Evolutionary conservation across 1,140 invertebrate genomes (phyloP), one percentile per base, ranked within the genome.

Genomic region (Bombus affinis): DNA sequence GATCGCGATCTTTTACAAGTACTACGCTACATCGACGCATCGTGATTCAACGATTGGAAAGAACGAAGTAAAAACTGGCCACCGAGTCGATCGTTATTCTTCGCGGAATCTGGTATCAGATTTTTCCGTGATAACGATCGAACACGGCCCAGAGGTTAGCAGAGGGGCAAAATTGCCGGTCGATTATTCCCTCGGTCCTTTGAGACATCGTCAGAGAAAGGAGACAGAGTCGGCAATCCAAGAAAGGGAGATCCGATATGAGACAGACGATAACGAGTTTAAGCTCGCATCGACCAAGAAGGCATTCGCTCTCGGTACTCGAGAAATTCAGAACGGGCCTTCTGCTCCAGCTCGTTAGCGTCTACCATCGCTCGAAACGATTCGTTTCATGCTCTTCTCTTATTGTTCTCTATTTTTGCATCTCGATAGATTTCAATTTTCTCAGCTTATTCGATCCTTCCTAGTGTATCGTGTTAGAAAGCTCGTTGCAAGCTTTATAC

Each of bases 251-350:
- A 83, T 65, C 53, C 81, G 81, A 83, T 83, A 83, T 47, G 72
- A 83, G 72, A 83, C 72, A 75, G 81, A 76, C 42, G 81, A 53
- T 76, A 83, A 83, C 72, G 81, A 83, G 81, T 83, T 83, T 83
- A 76, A 75, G 42, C 47, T 76, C 57, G 25, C 42, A 47, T 76
- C 35, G 72, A 66, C 39, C 32, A 83, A 66, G 71, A 82, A 82
- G 80, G 71, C 57, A 47, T 18, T 28, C 71, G n/a, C 25, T 35
- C 8, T 18, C 0, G 71, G 28, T 25, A 15, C 57, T 37, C 72
- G 81, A 73, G 81, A 73, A 75, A 66, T 75, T 75, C 71, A 53
- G 62, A 74, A 74, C 80, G 71, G 65, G 57, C 57, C 44, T 37
- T 57, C 25, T 15, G 28, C 39, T 39, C 71, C 37, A 81, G 53